These are phyloP conservation scores for Lordiphosa andalusiaca DNA, from an alignment of 2,888 invertebrate genomes.

Conservation along the genomic window DNA sequence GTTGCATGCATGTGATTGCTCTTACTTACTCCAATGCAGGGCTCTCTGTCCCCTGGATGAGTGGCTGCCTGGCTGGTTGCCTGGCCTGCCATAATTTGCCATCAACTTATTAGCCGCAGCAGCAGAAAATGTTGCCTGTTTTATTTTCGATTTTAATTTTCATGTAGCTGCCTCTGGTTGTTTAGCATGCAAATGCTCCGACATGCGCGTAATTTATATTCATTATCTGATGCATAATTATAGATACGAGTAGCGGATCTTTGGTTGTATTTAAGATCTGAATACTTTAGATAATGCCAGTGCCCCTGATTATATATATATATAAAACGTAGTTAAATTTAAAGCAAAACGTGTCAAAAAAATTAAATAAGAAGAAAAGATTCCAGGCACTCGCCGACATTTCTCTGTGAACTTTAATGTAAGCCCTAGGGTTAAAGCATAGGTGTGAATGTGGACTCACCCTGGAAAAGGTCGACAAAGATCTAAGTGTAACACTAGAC, in stretches of 20 bases:
- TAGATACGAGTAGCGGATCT: conserved; percentile 39
- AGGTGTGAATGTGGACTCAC: too few relatives aligned
- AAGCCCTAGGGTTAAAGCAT: too few relatives aligned
- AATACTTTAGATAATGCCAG: too few relatives aligned
- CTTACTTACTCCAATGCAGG: conserved; percentile 24
- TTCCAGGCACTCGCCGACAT: too few relatives aligned
- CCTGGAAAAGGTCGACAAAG: too few relatives aligned
- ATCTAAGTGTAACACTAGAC: too few relatives aligned
- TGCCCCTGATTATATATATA: too few relatives aligned
- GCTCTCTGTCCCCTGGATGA: conserved; percentile 23
- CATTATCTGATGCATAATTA: conserved; percentile 73
- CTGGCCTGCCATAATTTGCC: conserved; percentile 63
- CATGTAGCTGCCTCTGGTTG: conserved; percentile 50
- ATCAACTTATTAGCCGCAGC: conserved; percentile 51
- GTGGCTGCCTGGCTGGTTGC: conserved; percentile 7
- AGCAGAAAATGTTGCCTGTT: conserved; percentile 40
- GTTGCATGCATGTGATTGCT: conserved; percentile 63
- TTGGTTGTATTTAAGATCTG: background rate
- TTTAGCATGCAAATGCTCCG: conserved; percentile 45
- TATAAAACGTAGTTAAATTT: too few relatives aligned
- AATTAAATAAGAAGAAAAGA: too few relatives aligned
- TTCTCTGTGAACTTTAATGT: too few relatives aligned
- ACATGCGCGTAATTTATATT: conserved; percentile 70
- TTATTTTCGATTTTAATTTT: conserved; percentile 67
- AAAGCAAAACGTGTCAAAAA: too few relatives aligned